Conservation (phyloP, 2,797 vertebrate species). For the Garrulus glandarius region DNA sequence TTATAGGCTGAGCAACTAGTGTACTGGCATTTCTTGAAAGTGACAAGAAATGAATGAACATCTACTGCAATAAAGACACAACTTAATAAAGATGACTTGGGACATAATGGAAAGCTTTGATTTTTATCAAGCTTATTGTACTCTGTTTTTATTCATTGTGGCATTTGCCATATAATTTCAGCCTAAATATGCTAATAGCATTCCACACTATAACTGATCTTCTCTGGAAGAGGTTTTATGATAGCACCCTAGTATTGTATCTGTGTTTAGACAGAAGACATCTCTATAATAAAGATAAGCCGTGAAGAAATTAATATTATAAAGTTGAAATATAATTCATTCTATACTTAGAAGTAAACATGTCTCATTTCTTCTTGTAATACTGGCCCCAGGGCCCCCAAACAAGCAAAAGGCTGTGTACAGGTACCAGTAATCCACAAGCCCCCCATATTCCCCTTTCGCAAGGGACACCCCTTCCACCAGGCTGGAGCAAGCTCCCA, state of each 20-base stretch:
- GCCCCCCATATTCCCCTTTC: no score
- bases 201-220: not conserved
- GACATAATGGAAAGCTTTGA: not conserved
- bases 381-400: not conserved
- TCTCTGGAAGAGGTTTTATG: not conserved
- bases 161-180: not conserved
- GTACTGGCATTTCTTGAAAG: not conserved
- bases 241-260: not conserved
- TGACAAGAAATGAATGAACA: not conserved
- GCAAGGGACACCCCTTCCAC: not conserved
- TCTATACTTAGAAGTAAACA: not conserved
- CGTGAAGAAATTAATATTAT: not conserved
- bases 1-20: not conserved
- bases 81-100: not conserved
- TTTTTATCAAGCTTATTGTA: not conserved
- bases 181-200: not conserved
- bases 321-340: not conserved
- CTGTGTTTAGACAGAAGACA: not conserved
- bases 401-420: not conserved
- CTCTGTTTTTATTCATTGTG: not conserved
- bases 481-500: not conserved
- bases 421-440: not conserved
- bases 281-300: not conserved
- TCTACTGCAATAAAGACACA: not conserved
- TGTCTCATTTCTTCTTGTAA: not conserved